These are phyloP conservation scores for Cyanoderma ruficeps DNA, from an alignment of 2,113 vertebrate species.

Conservation along the genomic window DNA sequence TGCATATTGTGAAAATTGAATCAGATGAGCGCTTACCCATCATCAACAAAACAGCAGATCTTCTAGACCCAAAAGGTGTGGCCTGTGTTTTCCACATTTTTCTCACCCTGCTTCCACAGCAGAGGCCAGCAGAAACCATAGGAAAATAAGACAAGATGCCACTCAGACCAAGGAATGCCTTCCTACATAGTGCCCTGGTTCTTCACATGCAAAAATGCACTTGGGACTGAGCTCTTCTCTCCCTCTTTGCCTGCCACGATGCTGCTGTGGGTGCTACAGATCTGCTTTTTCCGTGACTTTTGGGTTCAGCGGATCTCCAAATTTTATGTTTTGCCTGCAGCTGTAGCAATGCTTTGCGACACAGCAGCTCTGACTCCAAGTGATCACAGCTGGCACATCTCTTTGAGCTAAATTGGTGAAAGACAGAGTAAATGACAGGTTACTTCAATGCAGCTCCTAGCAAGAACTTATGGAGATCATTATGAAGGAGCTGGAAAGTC, in stretches of 20 bases:
- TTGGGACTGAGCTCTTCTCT: background rate
- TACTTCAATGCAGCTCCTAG: conserved; percentile 50
- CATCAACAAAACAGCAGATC: background rate
- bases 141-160: background rate
- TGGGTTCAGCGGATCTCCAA: background rate
- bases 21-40: background rate
- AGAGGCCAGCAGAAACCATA: background rate
- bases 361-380: conserved; percentile 15
- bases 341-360: conserved; percentile 12
- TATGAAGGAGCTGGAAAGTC: conserved; percentile 46
- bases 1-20: background rate
- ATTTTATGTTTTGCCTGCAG: conserved; percentile 15
- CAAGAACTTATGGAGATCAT: conserved; percentile 35
- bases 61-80: background rate
- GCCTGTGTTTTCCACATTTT: background rate
- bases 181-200: background rate
- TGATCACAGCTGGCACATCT: conserved; percentile 43
- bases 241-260: accelerated
- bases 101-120: background rate
- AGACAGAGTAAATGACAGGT: conserved; percentile 64
- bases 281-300: background rate
- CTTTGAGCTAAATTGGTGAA: conserved; percentile 61
- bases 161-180: background rate
- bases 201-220: accelerated
- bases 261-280: background rate